Conservation (phyloP, 2,797 vertebrate genomes). For the Acanthiza pusilla region DNA sequence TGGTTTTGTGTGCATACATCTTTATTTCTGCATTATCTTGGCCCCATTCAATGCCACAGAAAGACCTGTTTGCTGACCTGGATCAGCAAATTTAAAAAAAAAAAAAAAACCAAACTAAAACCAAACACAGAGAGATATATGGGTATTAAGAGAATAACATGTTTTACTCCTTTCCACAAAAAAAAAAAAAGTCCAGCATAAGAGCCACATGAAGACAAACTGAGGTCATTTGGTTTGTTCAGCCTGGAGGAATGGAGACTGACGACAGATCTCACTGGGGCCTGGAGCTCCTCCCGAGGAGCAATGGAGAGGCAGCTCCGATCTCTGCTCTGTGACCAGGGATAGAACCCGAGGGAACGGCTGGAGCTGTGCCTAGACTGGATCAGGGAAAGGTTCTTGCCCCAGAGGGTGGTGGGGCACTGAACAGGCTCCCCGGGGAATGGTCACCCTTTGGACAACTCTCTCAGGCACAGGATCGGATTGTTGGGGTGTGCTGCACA, state of each 20-base stretch:
- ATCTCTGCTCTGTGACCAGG: no score
- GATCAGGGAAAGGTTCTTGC: not conserved
- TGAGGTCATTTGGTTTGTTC: not conserved
- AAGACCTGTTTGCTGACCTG: not conserved
- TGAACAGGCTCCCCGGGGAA: not conserved
- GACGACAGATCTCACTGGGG: not conserved
- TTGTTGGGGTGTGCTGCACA: rapidly evolving
- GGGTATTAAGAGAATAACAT: not conserved
- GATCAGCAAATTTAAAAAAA: not conserved
- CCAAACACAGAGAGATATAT: rapidly evolving
- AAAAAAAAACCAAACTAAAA: not conserved
- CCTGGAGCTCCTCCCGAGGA: not conserved
- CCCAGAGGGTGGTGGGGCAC: not conserved
- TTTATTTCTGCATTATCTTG: not conserved
- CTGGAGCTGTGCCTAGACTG: not conserved
- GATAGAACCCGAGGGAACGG: not conserved
- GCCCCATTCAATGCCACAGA: not conserved
- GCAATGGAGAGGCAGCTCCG: not conserved
- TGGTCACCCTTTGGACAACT: rapidly evolving
- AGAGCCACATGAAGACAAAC: not conserved
- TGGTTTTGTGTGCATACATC: rapidly evolving
- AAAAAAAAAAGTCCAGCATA: not conserved
- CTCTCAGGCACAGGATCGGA: rapidly evolving
- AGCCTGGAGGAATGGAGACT: not conserved
- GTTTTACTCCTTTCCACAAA: not conserved